Base-by-base conservation (phyloP, 2,113 vertebrate genomes). In the Lanius ludovicianus region DNA sequence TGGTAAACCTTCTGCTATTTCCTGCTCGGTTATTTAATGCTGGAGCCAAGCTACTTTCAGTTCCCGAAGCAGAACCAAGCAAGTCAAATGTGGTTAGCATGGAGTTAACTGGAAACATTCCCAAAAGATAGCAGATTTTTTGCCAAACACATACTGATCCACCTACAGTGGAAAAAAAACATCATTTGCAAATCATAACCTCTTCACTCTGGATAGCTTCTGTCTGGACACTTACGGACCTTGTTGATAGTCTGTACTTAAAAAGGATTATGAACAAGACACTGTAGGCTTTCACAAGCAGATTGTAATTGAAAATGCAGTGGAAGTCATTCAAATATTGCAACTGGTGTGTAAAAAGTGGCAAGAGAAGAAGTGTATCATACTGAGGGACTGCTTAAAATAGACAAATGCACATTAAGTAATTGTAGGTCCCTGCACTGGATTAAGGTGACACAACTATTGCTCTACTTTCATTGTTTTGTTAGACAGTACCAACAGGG, bases 11-110 rank as follows among this genome's bases (percentile, higher is more conserved):
- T 88, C 85, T 93, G 90, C 93, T 95, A 60, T 93, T 97, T 97
- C 93, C 95, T 96, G 68, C 93, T 84, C 1, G 4, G 75, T 93
- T 96, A 55, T 94, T 97, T 89, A 65, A 47, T 90, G 82, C 86
- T 93, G 90, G 75, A 92, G 78, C 93, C 94, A 73, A 88, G 46
- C 89, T 93, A 86, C 75, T 97, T 97, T 95, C 95, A 68, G 96
- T 96, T 97, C 96, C 93, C 91, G 95, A 93, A 93, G 93, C 94
- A 96, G 85, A 94, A 96, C 86, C 89, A 84, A 94, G 86, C 85
- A 93, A 92, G 94, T 77, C 81, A 83, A 55, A 91, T 85, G 75
- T 92, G 75, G 84, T 95, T 92, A 87, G 84, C 86, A 63, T 77
- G 81, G 84, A 93, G 91, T 93, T 96, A 73, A 91, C 91, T 96